phyloP scores from a whole-genome alignment of 2,113 vertebrate species.

The Tetraodon nigroviridis region DNA sequence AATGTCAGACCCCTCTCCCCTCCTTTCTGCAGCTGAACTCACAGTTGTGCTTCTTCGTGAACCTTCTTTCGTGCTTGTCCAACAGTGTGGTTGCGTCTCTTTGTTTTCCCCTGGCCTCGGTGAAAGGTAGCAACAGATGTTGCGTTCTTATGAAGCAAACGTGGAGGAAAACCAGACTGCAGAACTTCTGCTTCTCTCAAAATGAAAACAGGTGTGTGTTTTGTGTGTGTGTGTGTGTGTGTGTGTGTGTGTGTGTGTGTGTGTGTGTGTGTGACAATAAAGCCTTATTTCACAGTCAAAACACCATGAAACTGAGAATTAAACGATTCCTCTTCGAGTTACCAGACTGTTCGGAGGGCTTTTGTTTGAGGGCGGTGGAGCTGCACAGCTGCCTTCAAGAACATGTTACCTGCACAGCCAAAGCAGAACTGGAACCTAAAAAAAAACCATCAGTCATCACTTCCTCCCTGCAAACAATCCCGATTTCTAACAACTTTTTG shows the following conservation, averaged over 20 bases:
- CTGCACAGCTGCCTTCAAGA: neutral
- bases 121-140: neutral
- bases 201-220: conserved; percentile 39
- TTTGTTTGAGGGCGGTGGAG: neutral
- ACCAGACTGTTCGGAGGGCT: neutral
- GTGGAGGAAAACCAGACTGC: conserved; percentile 2
- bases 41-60: conserved; percentile 13
- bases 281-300: neutral
- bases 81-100: neutral
- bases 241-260: too few species aligned
- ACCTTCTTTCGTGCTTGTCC: neutral
- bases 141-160: neutral
- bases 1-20: conserved; percentile 1
- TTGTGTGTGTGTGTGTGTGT: too few species aligned
- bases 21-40: conserved; percentile 1
- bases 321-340: neutral
- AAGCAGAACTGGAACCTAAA: conserved; percentile 41
- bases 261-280: conserved; percentile 18
- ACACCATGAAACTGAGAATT: conserved; percentile 5
- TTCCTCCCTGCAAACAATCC: conserved; percentile 24
- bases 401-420: neutral
- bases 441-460: conserved; percentile 5
- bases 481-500: neutral
- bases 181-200: conserved; percentile 35
- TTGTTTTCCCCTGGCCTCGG: neutral